phyloP scores from a whole-genome alignment of 2,888 invertebrate species.

The Amphiduros pacificus region DNA sequence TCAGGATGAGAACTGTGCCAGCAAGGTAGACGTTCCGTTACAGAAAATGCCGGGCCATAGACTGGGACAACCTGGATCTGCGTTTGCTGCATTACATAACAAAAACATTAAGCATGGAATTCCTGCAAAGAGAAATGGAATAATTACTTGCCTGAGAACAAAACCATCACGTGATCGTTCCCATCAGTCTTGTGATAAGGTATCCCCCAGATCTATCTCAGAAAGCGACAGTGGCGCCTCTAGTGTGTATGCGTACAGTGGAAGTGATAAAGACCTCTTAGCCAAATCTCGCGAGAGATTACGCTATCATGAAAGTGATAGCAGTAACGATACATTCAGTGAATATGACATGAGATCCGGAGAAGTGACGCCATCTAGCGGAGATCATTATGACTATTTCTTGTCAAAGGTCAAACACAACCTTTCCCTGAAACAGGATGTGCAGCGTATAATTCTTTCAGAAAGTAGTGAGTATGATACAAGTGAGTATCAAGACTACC shows the following conservation, averaged over 20 bases:
- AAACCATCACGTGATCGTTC: too few relatives aligned
- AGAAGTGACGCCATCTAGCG: not conserved
- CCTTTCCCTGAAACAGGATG: conserved; percentile 13
- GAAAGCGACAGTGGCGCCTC: conserved; percentile 7
- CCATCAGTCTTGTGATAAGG: too few relatives aligned
- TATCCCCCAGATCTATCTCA: too few relatives aligned
- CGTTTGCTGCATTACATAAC: too few relatives aligned
- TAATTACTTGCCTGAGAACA: too few relatives aligned
- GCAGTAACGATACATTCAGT: conserved; percentile 17
- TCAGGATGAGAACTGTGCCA: too few relatives aligned
- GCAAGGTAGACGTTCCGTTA: too few relatives aligned
- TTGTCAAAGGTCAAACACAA: conserved; percentile 15
- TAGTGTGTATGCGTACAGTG: conserved; percentile 15
- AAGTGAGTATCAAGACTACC: not conserved
- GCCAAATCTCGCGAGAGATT: not conserved
- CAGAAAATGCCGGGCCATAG: too few relatives aligned
- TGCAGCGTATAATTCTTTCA: conserved; percentile 14
- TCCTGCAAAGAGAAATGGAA: too few relatives aligned
- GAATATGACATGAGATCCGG: conserved; percentile 9
- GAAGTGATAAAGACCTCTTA: conserved; percentile 9
- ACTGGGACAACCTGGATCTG: too few relatives aligned
- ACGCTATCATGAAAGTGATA: conserved; percentile 15
- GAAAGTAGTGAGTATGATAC: conserved; percentile 22
- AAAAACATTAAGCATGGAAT: too few relatives aligned
- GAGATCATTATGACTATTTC: conserved; percentile 13